phyloP scores from a whole-genome alignment of 2,888 invertebrate genomes.

The Ypsolopha sequella region DNA sequence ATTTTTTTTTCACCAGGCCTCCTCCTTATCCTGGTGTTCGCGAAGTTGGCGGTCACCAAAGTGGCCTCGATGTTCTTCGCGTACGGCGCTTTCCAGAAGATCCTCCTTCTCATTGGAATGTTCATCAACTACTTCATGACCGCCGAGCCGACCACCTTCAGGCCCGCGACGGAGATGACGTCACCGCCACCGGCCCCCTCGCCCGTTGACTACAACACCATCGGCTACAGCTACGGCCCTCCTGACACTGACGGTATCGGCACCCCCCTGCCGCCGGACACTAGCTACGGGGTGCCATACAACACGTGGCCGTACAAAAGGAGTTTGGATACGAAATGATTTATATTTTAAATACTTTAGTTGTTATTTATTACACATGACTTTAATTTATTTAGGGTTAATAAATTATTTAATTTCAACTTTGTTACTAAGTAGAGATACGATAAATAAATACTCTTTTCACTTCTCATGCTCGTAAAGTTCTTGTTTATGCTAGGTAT shows the following conservation, averaged over 20 bases:
- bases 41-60: conserved; percentile 49
- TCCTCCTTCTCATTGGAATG: conserved; percentile 42
- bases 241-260: conserved; percentile 24
- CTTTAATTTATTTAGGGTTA: too few relatives aligned
- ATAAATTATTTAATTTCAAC: too few relatives aligned
- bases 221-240: conserved; percentile 55
- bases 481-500: too few relatives aligned
- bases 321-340: not conserved
- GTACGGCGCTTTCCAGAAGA: conserved; percentile 53
- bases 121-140: conserved; percentile 47
- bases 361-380: too few relatives aligned
- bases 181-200: not conserved
- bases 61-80: conserved; percentile 42
- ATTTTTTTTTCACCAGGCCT: conserved; percentile 29
- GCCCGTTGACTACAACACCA: conserved; percentile 43
- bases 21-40: conserved; percentile 37
- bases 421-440: too few relatives aligned
- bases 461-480: too few relatives aligned
- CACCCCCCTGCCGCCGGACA: too few relatives aligned
- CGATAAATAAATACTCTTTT: too few relatives aligned
- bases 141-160: conserved; percentile 16
- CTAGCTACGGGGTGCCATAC: not conserved
- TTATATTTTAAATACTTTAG: too few relatives aligned
- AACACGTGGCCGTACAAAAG: conserved; percentile 5
- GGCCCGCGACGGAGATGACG: not conserved